These are phyloP conservation scores for Poliocrania exsul DNA, from an alignment of 2,797 vertebrate genomes.

Conservation along the genomic window DNA sequence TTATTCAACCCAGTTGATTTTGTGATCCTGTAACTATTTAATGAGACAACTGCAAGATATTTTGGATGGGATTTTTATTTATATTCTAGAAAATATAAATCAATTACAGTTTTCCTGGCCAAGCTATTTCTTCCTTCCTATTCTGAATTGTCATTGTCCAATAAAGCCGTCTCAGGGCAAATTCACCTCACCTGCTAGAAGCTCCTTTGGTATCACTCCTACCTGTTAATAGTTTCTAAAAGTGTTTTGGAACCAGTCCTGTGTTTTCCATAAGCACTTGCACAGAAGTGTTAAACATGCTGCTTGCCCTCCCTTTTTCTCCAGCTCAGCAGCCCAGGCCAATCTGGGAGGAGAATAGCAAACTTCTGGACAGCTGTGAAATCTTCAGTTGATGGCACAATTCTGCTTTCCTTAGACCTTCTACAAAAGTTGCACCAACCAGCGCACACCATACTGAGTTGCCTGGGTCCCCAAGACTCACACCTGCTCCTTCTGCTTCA, in stretches of 20 bases:
- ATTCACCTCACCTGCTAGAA: background rate
- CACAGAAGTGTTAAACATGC: background rate
- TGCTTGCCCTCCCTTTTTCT: background rate
- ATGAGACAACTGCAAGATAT: background rate
- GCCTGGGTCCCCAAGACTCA: background rate
- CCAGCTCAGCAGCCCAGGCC: background rate
- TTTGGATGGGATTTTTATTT: background rate
- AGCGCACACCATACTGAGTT: accelerated
- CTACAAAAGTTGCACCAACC: background rate
- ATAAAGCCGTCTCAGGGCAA: background rate
- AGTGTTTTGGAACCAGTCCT: background rate
- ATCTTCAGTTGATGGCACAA: background rate
- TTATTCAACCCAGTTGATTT: too few species aligned
- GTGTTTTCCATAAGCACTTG: background rate
- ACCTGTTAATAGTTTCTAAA: background rate
- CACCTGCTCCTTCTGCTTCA: background rate
- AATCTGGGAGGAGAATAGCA: background rate
- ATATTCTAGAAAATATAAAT: background rate
- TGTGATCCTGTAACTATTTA: background rate
- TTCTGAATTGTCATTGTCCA: background rate
- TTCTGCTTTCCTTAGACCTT: background rate
- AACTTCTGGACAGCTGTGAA: background rate
- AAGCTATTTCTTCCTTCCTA: background rate
- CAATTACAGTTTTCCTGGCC: background rate
- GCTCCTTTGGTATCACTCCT: background rate